Evolutionary conservation across 2,113 vertebrate species (phyloP), one percentile per base, ranked within the genome.

Genomic region (Pterocles orientalis): DNA sequence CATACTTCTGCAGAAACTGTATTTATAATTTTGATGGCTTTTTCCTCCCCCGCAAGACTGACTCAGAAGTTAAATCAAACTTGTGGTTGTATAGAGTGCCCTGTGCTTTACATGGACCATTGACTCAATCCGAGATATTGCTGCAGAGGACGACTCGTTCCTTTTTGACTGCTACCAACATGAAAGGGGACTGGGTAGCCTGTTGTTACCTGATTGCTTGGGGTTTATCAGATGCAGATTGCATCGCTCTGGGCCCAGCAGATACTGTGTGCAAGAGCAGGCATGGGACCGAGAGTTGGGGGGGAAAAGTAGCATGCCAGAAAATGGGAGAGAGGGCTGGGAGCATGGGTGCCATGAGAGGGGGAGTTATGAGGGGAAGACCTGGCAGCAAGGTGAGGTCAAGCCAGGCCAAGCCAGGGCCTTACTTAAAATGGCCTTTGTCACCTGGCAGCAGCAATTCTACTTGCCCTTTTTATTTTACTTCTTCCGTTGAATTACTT

Each of bases 251-350:
- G 82, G 36, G 61, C 3, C 1, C 31, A 78, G 25, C 31, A 81
- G 41, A 18, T 24, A 34, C 9, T 5, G 60, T 19, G 17, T 31
- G 19, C 29, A 33, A 64, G 50, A 16, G 36, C 50, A 54, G 12
- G 20, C 18, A 6, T 2, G 11, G 58, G 25, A 47, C 39, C 0
- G 0, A 77, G 15, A 21, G 0, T 5, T 28, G 51, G 4, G n/a
- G 4, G 31, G n/a, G 36, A 10, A 29, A 77, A 33, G 5, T 21
- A 8, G 1, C 34, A 18, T 16, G 3, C 10, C 75, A 90, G 39
- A 53, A 88, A 47, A 24, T 6, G 29, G 39, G 72, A 76, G 29
- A 73, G 43, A 73, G 6, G 24, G 10, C 28, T 29, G 43, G 33
- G 18, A 33, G 6, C 19, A 75, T 0, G 2, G 10, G 29, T 70